phyloP scores from a whole-genome alignment of 2,888 invertebrate species.

The Gastracanthus pulcherrimus region DNA sequence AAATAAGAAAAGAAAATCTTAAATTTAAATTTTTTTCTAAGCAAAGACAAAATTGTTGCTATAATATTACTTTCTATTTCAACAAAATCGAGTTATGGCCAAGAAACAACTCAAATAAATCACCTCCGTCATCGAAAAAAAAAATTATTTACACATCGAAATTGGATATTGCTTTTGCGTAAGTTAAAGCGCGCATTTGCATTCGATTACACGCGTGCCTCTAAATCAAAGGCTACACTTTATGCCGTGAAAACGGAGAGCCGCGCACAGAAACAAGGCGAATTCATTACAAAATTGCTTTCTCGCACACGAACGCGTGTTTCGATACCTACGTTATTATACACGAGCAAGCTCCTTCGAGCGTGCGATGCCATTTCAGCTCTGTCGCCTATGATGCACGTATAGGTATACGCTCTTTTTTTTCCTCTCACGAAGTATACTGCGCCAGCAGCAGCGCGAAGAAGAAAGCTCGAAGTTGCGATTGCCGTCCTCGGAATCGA shows the following conservation, averaged over 20 bases:
- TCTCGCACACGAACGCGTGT: background rate
- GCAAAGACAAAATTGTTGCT: no score
- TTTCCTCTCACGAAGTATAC: background rate
- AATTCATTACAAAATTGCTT: background rate
- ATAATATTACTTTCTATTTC: no score
- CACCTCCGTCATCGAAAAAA: no score
- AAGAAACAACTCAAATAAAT: no score
- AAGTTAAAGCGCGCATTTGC: no score
- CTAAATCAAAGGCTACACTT: no score
- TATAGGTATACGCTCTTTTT: background rate
- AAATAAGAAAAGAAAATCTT: no score
- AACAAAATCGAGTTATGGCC: no score
- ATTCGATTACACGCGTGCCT: background rate
- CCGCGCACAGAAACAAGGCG: background rate
- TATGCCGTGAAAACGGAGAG: no score
- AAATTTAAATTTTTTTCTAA: no score
- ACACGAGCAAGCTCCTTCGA: background rate
- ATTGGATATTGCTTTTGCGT: no score
- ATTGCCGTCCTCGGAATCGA: constrained; percentile 32
- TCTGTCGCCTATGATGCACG: background rate
- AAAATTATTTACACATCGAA: no score
- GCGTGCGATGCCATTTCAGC: background rate
- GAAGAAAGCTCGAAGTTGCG: constrained; percentile 14
- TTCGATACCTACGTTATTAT: background rate
- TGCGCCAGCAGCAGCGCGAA: background rate